Base-by-base conservation (phyloP, 1,140 invertebrate species). In the Cotesia vestalis region DNA sequence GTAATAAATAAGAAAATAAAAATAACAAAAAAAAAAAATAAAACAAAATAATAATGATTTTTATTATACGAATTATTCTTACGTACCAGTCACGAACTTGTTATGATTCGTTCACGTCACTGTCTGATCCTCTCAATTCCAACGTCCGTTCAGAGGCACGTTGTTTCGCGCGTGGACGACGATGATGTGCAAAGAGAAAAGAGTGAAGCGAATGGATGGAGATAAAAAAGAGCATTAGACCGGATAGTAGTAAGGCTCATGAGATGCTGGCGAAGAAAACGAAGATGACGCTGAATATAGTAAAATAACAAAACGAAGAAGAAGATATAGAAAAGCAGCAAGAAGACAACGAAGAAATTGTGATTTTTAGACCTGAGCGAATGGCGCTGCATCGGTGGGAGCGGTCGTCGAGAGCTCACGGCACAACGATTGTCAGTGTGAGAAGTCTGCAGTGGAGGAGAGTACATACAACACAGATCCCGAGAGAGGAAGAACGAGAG, bases 111-210 rank as follows among this genome's bases (percentile, higher is more conserved):
- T n/a, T 51, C 66, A 67, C 51, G 53, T 67, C 40, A 40, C 61
- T 52, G 52, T 40, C 59, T 63, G 35, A 64, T 72, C 62, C 63
- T 60, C 61, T 66, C 55, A 40, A 67, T 53, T 11, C 38, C 17
- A 52, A 67, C 51, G 66, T 67, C 66, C 52, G 34, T 67, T 34
- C 20, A 9, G 14, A 55, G 66, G 66, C 51, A 67, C 40, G 66
- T 66, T 66, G 63, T 67, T 67, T 67, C 66, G 66, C 66, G 66
- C 66, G 66, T 67, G 66, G 66, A 53, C 66, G 66, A 55, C 66
- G 51, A 53, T 67, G 66, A 34, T 57, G 35, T 35, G 52, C 57
- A 71, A 63, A 70, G 59, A 61, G 60, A 70, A 62, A 12, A 59
- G 59, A 51, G 46, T 11, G 17, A 62, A 38, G 5, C 27, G 34